Conservation (phyloP, 2,888 invertebrate species). For the Dioctria linearis region DNA sequence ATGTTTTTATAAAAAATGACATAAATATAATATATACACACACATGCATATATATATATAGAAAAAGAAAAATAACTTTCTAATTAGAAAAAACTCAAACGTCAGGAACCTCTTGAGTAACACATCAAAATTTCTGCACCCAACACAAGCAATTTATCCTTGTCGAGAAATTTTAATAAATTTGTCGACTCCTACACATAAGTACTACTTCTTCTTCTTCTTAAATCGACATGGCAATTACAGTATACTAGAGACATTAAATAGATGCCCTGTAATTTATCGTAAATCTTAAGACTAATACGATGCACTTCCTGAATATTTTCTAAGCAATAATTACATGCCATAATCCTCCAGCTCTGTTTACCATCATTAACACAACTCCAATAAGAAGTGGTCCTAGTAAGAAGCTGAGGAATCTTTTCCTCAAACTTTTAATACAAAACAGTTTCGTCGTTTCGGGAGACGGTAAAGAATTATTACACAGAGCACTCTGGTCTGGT, state of each 20-base stretch:
- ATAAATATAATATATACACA: too few species aligned
- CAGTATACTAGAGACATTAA: neutral
- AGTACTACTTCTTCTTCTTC: neutral
- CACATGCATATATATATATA: too few species aligned
- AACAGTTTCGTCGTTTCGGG: too few species aligned
- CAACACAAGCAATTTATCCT: too few species aligned
- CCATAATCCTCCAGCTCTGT: neutral
- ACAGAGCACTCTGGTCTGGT: neutral
- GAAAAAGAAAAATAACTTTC: too few species aligned
- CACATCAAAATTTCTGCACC: too few species aligned
- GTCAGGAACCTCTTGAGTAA: too few species aligned
- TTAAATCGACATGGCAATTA: constrained; percentile 3
- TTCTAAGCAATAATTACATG: constrained; percentile 3
- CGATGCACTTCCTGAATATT: neutral
- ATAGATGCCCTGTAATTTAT: neutral
- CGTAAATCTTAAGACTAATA: neutral
- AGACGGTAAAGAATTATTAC: neutral
- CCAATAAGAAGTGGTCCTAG: neutral
- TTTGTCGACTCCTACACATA: too few species aligned
- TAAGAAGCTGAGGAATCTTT: neutral
- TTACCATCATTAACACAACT: constrained; percentile 10
- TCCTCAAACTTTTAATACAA: neutral
- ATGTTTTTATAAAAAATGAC: too few species aligned
- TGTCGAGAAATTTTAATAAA: too few species aligned
- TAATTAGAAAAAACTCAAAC: too few species aligned